These are phyloP conservation scores for Steromphala cineraria DNA, from an alignment of 2,888 invertebrate species.

Conservation along the genomic window DNA sequence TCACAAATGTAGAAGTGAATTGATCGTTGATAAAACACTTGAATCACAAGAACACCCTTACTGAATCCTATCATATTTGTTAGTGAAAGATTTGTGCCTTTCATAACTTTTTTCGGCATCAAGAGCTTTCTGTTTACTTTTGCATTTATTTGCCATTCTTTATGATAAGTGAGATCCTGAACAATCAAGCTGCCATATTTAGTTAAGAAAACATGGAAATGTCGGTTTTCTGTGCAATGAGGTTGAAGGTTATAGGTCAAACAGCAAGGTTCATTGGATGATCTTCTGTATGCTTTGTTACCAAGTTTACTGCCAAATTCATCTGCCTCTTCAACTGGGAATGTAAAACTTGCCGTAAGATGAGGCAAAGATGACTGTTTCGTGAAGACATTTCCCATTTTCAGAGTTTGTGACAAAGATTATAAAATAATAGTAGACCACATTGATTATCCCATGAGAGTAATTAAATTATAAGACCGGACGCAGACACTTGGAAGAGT, in stretches of 20 bases:
- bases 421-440: no score
- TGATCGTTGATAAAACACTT: not conserved
- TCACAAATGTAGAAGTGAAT: not conserved
- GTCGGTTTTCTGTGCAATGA: slow-evolving; percentile 8
- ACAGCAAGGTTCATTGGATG: not conserved
- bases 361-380: not conserved
- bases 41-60: not conserved
- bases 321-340: not conserved
- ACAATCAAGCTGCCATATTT: not conserved
- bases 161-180: not conserved
- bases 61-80: not conserved
- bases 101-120: not conserved
- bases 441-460: no score
- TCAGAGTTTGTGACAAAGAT: not conserved
- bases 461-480: no score
- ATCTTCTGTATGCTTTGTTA: no score
- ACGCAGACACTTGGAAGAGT: no score
- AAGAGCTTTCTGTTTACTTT: not conserved
- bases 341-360: not conserved
- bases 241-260: not conserved
- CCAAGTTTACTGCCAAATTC: not conserved
- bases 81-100: not conserved
- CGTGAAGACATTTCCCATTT: not conserved
- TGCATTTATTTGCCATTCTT: not conserved
- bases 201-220: not conserved